phyloP scores from a whole-genome alignment of 1,140 invertebrate species.

The Euglossa dilemma region DNA sequence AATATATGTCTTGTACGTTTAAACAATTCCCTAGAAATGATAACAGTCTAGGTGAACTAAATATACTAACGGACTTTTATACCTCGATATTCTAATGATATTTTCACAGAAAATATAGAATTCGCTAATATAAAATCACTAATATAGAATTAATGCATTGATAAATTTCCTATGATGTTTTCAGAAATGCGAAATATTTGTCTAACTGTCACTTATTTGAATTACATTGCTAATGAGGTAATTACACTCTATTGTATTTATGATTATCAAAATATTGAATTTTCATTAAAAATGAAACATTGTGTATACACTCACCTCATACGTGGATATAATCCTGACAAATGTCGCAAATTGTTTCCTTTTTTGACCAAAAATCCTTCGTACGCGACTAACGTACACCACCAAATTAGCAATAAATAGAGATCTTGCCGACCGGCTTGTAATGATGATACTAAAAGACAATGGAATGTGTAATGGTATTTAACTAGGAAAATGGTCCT shows the following conservation, averaged over 20 bases:
- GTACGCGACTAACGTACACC: neutral
- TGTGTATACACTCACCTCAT: slow-evolving; percentile 12
- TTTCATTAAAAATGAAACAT: neutral
- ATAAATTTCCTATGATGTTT: neutral
- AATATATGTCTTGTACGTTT: neutral
- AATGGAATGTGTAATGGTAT: slow-evolving; percentile 5
- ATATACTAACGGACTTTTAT: neutral
- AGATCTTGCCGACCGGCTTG: slow-evolving; percentile 1
- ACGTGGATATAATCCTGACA: slow-evolving; percentile 48
- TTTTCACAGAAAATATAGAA: neutral
- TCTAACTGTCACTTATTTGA: neutral
- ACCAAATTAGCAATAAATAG: slow-evolving; percentile 6
- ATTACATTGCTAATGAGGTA: neutral
- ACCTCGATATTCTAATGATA: neutral
- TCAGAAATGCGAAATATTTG: neutral
- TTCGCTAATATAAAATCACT: too few species aligned
- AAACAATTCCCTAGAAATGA: neutral
- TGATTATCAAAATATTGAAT: neutral
- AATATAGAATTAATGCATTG: neutral
- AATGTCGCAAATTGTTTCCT: neutral
- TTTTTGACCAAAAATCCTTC: neutral
- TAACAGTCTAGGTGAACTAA: neutral
- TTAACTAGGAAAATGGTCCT: slow-evolving; percentile 3
- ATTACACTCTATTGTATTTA: neutral
- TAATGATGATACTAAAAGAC: neutral